Conservation (phyloP, 2,888 invertebrate species). For the Chymomyza fuscimana region DNA sequence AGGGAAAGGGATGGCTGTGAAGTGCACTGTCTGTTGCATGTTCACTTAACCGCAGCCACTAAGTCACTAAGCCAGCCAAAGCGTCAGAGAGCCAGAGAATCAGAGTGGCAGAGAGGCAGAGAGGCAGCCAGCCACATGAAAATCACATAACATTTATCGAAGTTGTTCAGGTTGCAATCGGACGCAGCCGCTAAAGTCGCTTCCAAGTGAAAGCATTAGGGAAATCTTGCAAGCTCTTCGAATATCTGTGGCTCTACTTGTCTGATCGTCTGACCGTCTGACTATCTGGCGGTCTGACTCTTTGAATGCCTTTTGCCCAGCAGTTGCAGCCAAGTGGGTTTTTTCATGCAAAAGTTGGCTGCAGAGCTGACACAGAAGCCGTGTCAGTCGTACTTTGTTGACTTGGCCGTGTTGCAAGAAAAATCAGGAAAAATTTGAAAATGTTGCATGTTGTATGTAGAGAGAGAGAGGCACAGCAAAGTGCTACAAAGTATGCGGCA, state of each 20-base stretch:
- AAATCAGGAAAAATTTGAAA: slow-evolving; percentile 1
- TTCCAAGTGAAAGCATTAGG: slow-evolving; percentile 69
- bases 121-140: slow-evolving; percentile 23
- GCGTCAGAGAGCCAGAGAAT: not conserved
- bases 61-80: slow-evolving; percentile 29
- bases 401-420: slow-evolving; percentile 15
- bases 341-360: slow-evolving; percentile 17
- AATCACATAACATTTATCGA: slow-evolving; percentile 55
- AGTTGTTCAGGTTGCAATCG: slow-evolving; percentile 16
- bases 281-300: not conserved
- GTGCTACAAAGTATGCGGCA: too few species aligned
- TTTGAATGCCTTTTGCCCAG: slow-evolving; percentile 12
- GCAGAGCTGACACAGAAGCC: slow-evolving; percentile 18
- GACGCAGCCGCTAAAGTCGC: slow-evolving; percentile 26
- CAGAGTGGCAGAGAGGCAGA: too few species aligned
- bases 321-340: not conserved
- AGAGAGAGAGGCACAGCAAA: too few species aligned
- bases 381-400: slow-evolving; percentile 21
- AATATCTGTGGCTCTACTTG: not conserved
- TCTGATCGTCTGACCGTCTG: not conserved
- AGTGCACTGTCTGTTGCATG: slow-evolving; percentile 1
- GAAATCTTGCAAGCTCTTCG: slow-evolving; percentile 40
- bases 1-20: not conserved
- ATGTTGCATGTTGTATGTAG: not conserved
- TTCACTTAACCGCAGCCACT: slow-evolving; percentile 35